Conservation (phyloP, 2,888 invertebrate genomes). For the Gandaritis pyraliata region DNA sequence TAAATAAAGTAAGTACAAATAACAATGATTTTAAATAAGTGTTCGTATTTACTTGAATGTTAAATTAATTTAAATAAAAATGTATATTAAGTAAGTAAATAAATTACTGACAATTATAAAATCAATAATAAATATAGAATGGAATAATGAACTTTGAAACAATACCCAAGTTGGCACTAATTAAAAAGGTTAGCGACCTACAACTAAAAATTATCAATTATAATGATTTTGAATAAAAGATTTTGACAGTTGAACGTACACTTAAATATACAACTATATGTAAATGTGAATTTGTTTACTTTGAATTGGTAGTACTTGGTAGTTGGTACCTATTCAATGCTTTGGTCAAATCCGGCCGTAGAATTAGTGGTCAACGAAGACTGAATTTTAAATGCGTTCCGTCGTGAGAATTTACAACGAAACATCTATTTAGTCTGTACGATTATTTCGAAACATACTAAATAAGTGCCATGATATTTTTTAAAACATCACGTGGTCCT, state of each 20-base stretch:
- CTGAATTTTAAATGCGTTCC: constrained; percentile 35
- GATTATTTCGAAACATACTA: not conserved
- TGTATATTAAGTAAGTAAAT: not conserved
- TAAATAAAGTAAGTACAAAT: too few species aligned
- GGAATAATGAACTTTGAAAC: constrained; percentile 25
- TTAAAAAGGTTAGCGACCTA: constrained; percentile 33
- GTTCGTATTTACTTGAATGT: not conserved
- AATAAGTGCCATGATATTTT: too few species aligned
- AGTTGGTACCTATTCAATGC: constrained; percentile 46
- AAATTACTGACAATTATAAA: not conserved
- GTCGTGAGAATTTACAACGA: constrained; percentile 31
- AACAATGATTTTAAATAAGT: too few species aligned
- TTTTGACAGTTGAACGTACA: constrained; percentile 61
- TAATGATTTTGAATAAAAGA: constrained; percentile 44
- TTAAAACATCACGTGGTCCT: too few species aligned
- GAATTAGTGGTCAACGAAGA: constrained; percentile 36
- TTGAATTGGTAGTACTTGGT: constrained; percentile 43
- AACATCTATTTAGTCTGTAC: constrained; percentile 24
- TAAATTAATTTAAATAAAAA: not conserved
- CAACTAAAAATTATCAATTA: constrained; percentile 38
- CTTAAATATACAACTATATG: constrained; percentile 48
- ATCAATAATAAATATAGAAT: constrained; percentile 15
- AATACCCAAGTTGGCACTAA: constrained; percentile 32
- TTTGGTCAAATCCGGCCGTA: constrained; percentile 45
- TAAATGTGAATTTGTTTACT: constrained; percentile 30